A percentile compares a stretch with the other conserved stretches of the same genome.
phyloP scores from a whole-genome alignment of 2,113 vertebrate genomes.

The Trochalopteron elliotii region DNA sequence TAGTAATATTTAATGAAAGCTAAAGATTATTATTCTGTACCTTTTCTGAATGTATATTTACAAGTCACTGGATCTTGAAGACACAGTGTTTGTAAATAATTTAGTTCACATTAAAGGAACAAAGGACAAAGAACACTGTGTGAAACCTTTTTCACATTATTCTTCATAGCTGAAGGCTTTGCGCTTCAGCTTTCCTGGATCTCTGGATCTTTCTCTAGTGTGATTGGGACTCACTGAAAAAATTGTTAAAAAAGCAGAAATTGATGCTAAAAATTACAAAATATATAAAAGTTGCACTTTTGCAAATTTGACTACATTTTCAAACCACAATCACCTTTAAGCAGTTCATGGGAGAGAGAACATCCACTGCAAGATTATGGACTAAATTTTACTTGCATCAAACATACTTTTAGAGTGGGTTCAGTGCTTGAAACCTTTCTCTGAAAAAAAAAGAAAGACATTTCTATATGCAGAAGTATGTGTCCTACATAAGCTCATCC shows the following conservation, averaged over 20 bases:
- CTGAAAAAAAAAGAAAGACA: accelerated
- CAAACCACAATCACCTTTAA: not conserved
- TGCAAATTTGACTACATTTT: not conserved
- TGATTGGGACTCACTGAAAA: not conserved
- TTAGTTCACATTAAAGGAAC: not conserved
- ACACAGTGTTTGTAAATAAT: conserved; percentile 29
- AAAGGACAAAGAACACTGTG: not conserved
- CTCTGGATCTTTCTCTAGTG: not conserved
- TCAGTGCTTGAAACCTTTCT: not conserved
- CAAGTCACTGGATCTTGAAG: not conserved
- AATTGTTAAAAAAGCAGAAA: not conserved
- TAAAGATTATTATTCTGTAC: not conserved
- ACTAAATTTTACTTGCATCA: not conserved
- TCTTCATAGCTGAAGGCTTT: not conserved
- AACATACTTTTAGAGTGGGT: not conserved
- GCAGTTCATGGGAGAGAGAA: not conserved
- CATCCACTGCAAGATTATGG: not conserved
- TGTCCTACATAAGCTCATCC: not conserved
- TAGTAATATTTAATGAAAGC: not conserved
- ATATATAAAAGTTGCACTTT: not conserved
- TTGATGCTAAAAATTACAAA: not conserved
- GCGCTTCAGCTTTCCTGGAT: not conserved
- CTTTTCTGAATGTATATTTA: not conserved
- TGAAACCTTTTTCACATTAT: not conserved
- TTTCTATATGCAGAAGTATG: not conserved